Percentiles rank a stretch among this genome's conserved stretches.
Evolutionary conservation across 2,113 vertebrate genomes (phyloP).

Genomic region (Syngnathoides biaculeatus): DNA sequence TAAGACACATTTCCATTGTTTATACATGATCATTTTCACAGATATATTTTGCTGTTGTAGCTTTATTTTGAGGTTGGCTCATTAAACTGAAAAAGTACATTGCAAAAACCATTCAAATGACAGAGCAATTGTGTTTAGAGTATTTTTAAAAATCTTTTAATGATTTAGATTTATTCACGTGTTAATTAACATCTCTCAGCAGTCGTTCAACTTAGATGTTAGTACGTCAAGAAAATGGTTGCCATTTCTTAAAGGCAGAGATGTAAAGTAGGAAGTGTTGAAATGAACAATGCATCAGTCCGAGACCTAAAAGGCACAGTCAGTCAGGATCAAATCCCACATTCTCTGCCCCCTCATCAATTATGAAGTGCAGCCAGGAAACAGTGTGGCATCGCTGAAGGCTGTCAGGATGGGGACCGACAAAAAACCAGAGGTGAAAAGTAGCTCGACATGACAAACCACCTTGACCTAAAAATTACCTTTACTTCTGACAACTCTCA

Average conservation of each 20-base stretch:
- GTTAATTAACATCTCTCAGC: neutral
- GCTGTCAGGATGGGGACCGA: slow-evolving; percentile 46
- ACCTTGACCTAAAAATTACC: slow-evolving; percentile 52
- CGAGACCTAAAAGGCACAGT: slow-evolving; percentile 21
- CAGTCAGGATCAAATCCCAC: slow-evolving; percentile 54
- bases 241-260: neutral
- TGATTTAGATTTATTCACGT: neutral
- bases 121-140: too few species aligned
- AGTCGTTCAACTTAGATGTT: slow-evolving; percentile 27
- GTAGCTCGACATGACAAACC: slow-evolving; percentile 55
- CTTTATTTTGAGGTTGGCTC: neutral
- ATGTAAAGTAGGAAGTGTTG: slow-evolving; percentile 20
- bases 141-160: neutral
- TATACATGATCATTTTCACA: too few species aligned
- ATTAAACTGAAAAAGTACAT: neutral
- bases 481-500: slow-evolving; percentile 8
- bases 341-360: slow-evolving; percentile 55
- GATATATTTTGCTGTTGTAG: too few species aligned
- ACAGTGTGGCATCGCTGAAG: slow-evolving; percentile 38
- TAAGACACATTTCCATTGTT: too few species aligned
- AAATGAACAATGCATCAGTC: slow-evolving; percentile 35
- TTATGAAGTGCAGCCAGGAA: slow-evolving; percentile 63
- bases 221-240: slow-evolving; percentile 2
- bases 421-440: slow-evolving; percentile 37
- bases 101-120: too few species aligned